phyloP scores from a whole-genome alignment of 2,888 invertebrate genomes.

The Drosophila demipolita region DNA sequence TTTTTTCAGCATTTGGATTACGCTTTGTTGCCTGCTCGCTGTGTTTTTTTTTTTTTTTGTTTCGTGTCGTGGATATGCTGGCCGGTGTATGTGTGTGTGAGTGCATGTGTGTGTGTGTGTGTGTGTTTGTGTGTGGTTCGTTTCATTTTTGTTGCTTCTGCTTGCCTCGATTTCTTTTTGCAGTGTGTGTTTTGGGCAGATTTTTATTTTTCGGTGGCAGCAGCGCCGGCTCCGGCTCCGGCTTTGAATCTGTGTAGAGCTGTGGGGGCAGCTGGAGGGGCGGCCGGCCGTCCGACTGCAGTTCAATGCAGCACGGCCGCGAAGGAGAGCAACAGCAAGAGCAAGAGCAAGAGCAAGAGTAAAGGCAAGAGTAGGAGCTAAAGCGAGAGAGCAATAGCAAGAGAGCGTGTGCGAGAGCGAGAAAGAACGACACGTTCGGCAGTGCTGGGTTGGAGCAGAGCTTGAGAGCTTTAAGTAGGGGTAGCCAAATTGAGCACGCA shows the following conservation, averaged over 20 bases:
- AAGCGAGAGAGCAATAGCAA: conserved; percentile 13
- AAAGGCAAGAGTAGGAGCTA: not conserved
- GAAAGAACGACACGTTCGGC: conserved; percentile 19
- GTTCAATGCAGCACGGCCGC: conserved; percentile 32
- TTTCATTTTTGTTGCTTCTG: conserved; percentile 37
- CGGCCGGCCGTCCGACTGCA: conserved; percentile 27
- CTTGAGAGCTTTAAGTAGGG: conserved; percentile 75
- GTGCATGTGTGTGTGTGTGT: conserved; percentile 29
- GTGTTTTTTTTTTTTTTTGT: conserved; percentile 32
- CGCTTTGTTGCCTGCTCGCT: conserved; percentile 65
- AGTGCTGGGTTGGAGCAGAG: conserved; percentile 47
- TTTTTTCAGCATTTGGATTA: conserved; percentile 75
- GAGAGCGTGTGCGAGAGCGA: conserved; percentile 1
- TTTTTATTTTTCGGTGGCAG: conserved; percentile 78
- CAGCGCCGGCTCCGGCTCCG: conserved; percentile 32
- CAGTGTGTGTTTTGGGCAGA: conserved; percentile 74
- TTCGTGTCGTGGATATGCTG: conserved; percentile 26
- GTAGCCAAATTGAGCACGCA: conserved; percentile 62
- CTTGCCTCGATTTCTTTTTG: conserved; percentile 59
- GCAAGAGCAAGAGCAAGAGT: not conserved
- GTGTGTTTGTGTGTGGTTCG: conserved; percentile 28
- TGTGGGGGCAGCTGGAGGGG: conserved; percentile 13
- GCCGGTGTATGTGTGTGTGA: conserved; percentile 24
- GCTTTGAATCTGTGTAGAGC: conserved; percentile 36
- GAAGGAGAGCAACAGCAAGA: conserved; percentile 13